Base-by-base conservation (phyloP, 2,113 vertebrate species). In the Nestor notabilis region DNA sequence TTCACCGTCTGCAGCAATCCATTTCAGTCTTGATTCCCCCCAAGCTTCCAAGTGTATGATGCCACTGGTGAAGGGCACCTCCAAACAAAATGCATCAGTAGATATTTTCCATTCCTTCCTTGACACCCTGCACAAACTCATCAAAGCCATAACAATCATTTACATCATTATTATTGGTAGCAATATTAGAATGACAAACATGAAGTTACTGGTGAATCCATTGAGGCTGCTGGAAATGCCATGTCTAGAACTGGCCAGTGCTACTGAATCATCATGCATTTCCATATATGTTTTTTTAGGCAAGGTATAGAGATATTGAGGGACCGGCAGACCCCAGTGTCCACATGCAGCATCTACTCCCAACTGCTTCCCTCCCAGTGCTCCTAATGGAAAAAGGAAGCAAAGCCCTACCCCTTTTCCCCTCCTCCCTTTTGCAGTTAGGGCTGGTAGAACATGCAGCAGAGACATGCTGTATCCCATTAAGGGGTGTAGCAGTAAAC, bases 401-500 rank as follows among this genome's bases (percentile, higher is more conserved):
- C 49, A 91, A 87, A 93, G 82, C 55, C 75, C 63, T 96, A 41
- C 52, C 78, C 56, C 63, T 76, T 53, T 53, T 68, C 18, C 37
- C 80, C 80, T 75, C 91, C 95, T 94, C 78, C 90, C 53, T 44
- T 71, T 29, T 28, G 75, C 56, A 61, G 52, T 17, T 69, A 58
- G 33, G 43, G 53, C 78, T 85, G 84, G 87, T 58, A 27, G 95
- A 74, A 90, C 92, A 93, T 23, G 11, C 93, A 90, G 87, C 70
- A 52, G 75, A 53, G 79, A 61, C 87, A 74, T 96, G 87, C 84
- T 92, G 37, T 74, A 24, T 66, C 84, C 92, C 85, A 88, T 90
- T 93, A 94, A 74, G 82, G 64, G 46, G 8, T 86, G 87, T 55
- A 83, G 90, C 8, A 3, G 92, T 43, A 93, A 95, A 96, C 93